These are phyloP conservation scores for Thyatira batis DNA, from an alignment of 2,888 invertebrate genomes.

Conservation along the genomic window DNA sequence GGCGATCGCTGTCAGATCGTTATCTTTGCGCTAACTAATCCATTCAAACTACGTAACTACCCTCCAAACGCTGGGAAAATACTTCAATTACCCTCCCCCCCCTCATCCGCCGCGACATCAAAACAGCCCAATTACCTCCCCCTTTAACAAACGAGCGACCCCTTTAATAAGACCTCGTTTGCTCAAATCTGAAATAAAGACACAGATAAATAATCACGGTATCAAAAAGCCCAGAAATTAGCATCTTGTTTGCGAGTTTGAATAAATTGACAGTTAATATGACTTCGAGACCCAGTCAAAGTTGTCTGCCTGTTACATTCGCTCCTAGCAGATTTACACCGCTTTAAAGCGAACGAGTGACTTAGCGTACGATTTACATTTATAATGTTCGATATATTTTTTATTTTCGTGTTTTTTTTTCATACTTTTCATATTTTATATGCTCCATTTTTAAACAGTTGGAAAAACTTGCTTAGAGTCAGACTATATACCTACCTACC, in stretches of 20 bases:
- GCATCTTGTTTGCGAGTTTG: slow-evolving; percentile 76
- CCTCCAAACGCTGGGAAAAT: slow-evolving; percentile 71
- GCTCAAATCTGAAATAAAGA: slow-evolving; percentile 69
- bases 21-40: slow-evolving; percentile 73
- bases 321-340: slow-evolving; percentile 20
- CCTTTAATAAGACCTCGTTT: slow-evolving; percentile 73
- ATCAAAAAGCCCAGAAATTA: slow-evolving; percentile 70
- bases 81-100: slow-evolving; percentile 65
- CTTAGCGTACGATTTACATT: slow-evolving; percentile 8
- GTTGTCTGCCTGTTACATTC: slow-evolving; percentile 33
- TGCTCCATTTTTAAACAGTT: no score
- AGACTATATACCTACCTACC: no score
- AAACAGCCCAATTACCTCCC: slow-evolving; percentile 76
- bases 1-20: slow-evolving; percentile 58
- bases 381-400: no score
- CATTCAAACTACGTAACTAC: slow-evolving; percentile 63
- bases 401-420: no score
- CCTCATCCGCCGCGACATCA: slow-evolving; percentile 52
- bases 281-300: slow-evolving; percentile 57
- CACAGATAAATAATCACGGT: slow-evolving; percentile 70
- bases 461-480: no score
- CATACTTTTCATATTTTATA: no score
- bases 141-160: slow-evolving; percentile 44
- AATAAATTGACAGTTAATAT: slow-evolving; percentile 73
- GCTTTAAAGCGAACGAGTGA: slow-evolving; percentile 27